Conservation (phyloP, 2,797 vertebrate species). For the Pipistrellus pygmaeus region DNA sequence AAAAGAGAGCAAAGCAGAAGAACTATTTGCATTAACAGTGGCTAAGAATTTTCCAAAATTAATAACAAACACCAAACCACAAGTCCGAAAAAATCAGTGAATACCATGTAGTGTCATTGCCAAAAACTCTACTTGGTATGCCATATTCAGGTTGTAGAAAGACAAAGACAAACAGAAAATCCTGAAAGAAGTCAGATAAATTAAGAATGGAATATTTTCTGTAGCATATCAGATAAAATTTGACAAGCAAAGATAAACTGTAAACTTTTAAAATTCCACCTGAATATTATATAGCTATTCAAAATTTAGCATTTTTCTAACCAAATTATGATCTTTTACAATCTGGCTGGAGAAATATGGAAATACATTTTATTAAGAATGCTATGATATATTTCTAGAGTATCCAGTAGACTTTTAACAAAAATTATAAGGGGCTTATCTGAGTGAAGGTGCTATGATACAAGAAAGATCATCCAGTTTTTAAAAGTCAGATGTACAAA, state of each 20-base stretch:
- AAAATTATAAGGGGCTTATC: background rate
- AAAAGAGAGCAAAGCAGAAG: background rate
- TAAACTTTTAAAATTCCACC: background rate
- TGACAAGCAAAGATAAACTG: background rate
- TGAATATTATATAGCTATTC: background rate
- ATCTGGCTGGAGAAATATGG: background rate
- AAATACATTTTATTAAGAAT: background rate
- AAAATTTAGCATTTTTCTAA: background rate
- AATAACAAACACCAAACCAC: background rate
- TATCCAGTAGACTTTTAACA: background rate
- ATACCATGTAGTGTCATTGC: background rate
- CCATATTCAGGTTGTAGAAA: background rate
- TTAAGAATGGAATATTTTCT: background rate
- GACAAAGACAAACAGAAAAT: background rate
- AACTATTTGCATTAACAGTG: background rate
- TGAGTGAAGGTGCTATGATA: background rate
- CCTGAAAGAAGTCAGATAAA: slow-evolving; percentile 3
- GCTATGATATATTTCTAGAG: background rate
- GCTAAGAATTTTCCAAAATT: background rate
- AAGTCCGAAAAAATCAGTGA: background rate
- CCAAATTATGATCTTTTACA: background rate
- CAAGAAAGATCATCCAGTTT: background rate
- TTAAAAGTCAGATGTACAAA: background rate
- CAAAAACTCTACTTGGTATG: background rate
- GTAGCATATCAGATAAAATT: background rate